Evolutionary conservation across 1,140 invertebrate genomes (phyloP), one percentile per base, ranked within the genome.

Genomic region (Oppia nitens): DNA sequence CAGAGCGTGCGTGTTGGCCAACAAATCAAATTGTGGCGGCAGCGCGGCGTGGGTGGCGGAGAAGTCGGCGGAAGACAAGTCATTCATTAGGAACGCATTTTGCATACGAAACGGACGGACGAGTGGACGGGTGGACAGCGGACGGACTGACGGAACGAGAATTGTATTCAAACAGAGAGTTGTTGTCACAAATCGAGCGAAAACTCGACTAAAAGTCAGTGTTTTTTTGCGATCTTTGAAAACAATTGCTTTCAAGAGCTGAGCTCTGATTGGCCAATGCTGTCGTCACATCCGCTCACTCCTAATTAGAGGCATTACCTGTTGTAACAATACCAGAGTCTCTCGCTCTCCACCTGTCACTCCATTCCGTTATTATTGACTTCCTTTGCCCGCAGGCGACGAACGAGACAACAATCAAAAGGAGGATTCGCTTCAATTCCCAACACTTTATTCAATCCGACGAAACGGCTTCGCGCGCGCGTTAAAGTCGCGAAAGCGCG

Each of bases 311-410:
- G 45, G 14, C 21, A 4, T 23, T 6, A 28, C n/a, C 21, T 51
- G 6, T 54, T 25, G 53, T 20, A n/a, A n/a, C n/a, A n/a, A n/a
- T n/a, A n/a, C n/a, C n/a, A n/a, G n/a, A n/a, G n/a, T n/a, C 26
- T 12, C 55, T 32, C 55, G 55, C 55, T 56, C 47, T 56, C 55
- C 55, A 56, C 55, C 55, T 56, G 55, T 56, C n/a, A 24, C 27
- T 40, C 6, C 32, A 40, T 17, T 40, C 17, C 32, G 6, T 9
- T 40, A 9, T 6, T 17, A 40, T 40, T 40, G 32, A 40, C 32
- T 17, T 40, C 32, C 17, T 40, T 40, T 9, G 32, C 32, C 32
- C 6, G 17, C 6, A 40, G 32, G 32, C 32, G 17, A 9, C 17
- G 6, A 40, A 9, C 6, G 17, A 40, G 6, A 17, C 6, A 40